Evolutionary conservation across 1,140 invertebrate genomes (phyloP), one percentile per base, ranked within the genome.

Genomic region (Leptopilina clavipes): DNA sequence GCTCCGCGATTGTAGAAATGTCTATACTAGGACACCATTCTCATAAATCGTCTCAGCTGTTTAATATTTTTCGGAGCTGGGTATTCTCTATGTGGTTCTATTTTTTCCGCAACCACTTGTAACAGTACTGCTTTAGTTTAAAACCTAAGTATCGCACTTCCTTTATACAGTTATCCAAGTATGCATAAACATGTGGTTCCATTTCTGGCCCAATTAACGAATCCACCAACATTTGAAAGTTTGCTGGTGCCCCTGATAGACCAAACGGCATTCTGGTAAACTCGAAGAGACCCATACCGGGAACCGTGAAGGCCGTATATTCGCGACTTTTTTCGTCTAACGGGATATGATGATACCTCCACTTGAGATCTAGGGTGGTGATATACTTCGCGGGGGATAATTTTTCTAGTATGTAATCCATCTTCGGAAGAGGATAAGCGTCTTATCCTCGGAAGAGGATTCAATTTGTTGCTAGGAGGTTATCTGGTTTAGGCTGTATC

Each of bases 211-310:
- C n/a, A n/a, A 88, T 86, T 8, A 90, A 9, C 0, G 56, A 9
- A 71, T 91, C 87, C 40, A 91, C 81, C 0, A 91, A 77, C 5
- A 87, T 81, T 45, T 90, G 85, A 70, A 91, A 88, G 0, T 87
- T 88, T 1, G 86, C 83, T 0, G 88, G 84, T 0, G 87, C 86
- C 43, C 89, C 88, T 2, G 76, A 77, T 0, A 92, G 76, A 0
- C 90, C 91, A 82, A 91, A 91, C 0, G 89, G 87, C 87, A 91
- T 89, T 0, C 86, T 74, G 5, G 72, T 79, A 75, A 90, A 92
- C 10, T 88, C 84, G 73, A 79, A 91, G 2, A 88, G 78, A 0
- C 87, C 87, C 72, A 83, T 86, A 7, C 87, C 84, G 0, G 85
- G 86, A 0, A 89, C 86, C 7, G 87, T 83, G 72, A 92, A 92